Evolutionary conservation across 2,113 vertebrate genomes (phyloP), one percentile per base, ranked within the genome.

Genomic region (Myrmecobius fasciatus): DNA sequence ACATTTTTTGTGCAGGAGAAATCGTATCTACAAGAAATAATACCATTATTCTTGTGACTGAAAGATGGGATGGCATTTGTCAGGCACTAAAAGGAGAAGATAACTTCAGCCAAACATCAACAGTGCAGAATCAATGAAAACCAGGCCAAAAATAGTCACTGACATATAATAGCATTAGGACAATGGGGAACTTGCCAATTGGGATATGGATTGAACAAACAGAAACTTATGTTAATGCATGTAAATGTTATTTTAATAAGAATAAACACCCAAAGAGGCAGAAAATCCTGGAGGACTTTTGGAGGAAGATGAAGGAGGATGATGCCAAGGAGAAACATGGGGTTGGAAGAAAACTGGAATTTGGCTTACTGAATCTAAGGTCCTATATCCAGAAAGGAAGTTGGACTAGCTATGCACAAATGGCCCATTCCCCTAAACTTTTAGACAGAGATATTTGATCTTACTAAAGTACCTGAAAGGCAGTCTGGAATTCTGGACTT

Each of bases 371-470:
- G 4, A 67, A 20, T 67, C 31, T 36, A 31, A 67, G 56, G 56
- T 31, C 26, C 24, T 36, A 67, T 36, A 36, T 67, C 31, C 60
- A 67, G 31, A 67, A 12, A 67, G 60, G 60, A 67, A 67, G 52
- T 53, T 3, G 49, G 93, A 28, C 2, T 25, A 36, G 4, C 0
- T 51, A 52, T n/a, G 28, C 89, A 52, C 28, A 90, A 14, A 90
- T 25, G 51, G 3, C 26, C 26, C 0, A 0, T 0, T 6, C 53
- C 0, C 1, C 4, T 2, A 25, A 53, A 1, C 5, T 0, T 83
- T 43, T 83, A 43, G n/a, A 17, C 67, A 83, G 43, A 83, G 4
- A 17, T n/a, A 83, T 83, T 17, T 83, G 0, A n/a, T n/a, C n/a
- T 43, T 17, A 43, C 20, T 43, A 83, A 83, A 83, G 14, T 43